phyloP scores from a whole-genome alignment of 2,113 vertebrate species.

The Morone saxatilis region DNA sequence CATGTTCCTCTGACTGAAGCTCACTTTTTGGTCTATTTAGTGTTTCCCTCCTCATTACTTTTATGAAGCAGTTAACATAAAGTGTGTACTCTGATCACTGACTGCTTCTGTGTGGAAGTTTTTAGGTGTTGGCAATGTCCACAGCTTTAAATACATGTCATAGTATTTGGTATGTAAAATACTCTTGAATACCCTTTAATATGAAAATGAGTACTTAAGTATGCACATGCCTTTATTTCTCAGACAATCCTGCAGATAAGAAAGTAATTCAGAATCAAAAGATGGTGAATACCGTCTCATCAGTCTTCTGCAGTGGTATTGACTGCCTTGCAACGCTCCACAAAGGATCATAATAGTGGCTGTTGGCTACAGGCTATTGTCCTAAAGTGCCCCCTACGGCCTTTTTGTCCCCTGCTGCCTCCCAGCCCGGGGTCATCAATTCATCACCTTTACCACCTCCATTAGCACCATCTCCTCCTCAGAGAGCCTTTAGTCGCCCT shows the following conservation, averaged over 20 bases:
- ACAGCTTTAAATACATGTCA: background rate
- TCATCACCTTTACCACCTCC: constrained; percentile 69
- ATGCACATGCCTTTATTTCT: background rate
- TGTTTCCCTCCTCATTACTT: background rate
- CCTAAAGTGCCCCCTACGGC: constrained; percentile 43
- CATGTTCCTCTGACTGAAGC: background rate
- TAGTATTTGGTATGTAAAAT: background rate
- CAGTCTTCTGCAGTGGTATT: constrained; percentile 53
- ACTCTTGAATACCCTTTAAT: background rate
- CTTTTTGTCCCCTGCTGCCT: constrained; percentile 55
- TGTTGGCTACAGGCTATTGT: constrained; percentile 47
- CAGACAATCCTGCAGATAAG: constrained; percentile 4
- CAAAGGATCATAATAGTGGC: constrained; percentile 61
- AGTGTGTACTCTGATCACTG: background rate
- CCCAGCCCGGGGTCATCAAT: constrained; percentile 57
- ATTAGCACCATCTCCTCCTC: constrained; percentile 66
- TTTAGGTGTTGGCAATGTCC: background rate
- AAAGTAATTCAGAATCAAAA: constrained; percentile 22
- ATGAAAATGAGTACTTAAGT: background rate
- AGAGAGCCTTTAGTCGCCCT: constrained; percentile 40
- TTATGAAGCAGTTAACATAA: constrained; percentile 2
- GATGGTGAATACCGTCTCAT: constrained; percentile 40
- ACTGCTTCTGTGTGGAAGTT: background rate
- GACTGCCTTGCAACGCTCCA: constrained; percentile 36
- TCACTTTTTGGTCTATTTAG: background rate